Evolutionary conservation across 1,140 invertebrate genomes (phyloP), one percentile per base, ranked within the genome.

Genomic region (Scaptomyza graminum): DNA sequence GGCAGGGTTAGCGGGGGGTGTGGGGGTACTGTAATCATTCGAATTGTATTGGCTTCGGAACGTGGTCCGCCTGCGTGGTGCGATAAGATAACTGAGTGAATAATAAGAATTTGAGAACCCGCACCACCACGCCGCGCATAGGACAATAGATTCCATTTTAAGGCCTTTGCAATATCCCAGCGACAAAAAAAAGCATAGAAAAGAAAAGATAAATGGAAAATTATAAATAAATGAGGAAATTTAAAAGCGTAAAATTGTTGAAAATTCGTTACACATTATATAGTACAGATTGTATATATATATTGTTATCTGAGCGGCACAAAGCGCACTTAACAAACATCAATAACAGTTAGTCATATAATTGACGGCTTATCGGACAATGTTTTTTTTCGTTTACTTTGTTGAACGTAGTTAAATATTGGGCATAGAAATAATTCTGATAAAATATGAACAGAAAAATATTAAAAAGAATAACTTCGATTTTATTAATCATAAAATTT

Each of bases 311-410:
- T 8, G 15, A 1, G 5, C 11, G 39, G 8, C 54, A 56, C 9
- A 34, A 34, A 52, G 39, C 61, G 47, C 65, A 68, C 34, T 62
- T 62, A 13, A 31, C 50, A 62, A 63, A 56, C 34, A 43, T 61
- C 31, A 34, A 9, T 34, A 34, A 6, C 74, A 74, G 75, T 83
- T 83, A 82, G 79, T 82, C 79, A 82, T 79, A 83, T 56, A 67
- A 25, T 1, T 6, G 46, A 57, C 13, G 8, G 11, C 56, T 82
- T 74, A 81, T 76, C 73, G 67, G 47, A 44, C 5, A 44, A 16
- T 43, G 31, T 22, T 37, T 49, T 15, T 75, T 52, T 28, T 18
- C 6, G 2, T 76, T 46, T 15, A 25, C 57, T n/a, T n/a, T n/a
- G n/a, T n/a, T 41, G 7, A 6, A 41, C 3, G 18, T 22, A 22